These are phyloP conservation scores for Xanthorhoe designata DNA, from an alignment of 2,888 invertebrate species.

Conservation along the genomic window DNA sequence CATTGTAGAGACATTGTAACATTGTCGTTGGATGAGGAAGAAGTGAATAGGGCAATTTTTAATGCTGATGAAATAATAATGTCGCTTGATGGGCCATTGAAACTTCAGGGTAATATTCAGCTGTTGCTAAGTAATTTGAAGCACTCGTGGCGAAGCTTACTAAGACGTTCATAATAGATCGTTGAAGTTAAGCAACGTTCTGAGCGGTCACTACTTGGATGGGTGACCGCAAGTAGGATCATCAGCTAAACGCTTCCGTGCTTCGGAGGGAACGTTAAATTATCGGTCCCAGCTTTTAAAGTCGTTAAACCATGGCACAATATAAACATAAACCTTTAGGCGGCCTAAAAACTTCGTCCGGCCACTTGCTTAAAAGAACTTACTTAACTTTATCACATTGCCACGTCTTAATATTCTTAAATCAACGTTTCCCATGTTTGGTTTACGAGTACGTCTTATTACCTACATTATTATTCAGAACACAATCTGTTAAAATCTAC, in stretches of 20 bases:
- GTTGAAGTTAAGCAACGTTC: too few species aligned
- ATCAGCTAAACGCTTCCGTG: too few species aligned
- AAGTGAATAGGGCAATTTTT: conserved; percentile 7
- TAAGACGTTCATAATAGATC: too few species aligned
- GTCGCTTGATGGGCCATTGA: background rate
- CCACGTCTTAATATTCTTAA: background rate
- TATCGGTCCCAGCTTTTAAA: too few species aligned
- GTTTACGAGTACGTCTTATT: conserved; percentile 45
- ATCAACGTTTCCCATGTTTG: conserved; percentile 45
- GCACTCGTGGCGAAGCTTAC: too few species aligned
- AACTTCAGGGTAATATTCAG: background rate
- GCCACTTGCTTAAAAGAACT: too few species aligned
- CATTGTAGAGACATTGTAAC: conserved; percentile 52
- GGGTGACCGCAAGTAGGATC: too few species aligned
- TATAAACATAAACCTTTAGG: too few species aligned
- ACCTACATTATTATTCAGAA: conserved; percentile 54
- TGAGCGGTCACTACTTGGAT: too few species aligned
- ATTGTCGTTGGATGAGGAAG: conserved; percentile 9
- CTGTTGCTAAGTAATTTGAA: background rate
- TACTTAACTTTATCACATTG: background rate
- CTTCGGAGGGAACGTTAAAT: too few species aligned
- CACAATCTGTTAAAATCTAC: conserved; percentile 50
- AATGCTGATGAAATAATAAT: background rate
- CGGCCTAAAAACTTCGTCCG: too few species aligned
- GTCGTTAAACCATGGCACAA: too few species aligned